A percentile compares a stretch with the other conserved stretches of the same genome.
phyloP scores from a whole-genome alignment of 1,140 invertebrate genomes.

The Hypothenemus hampei region DNA sequence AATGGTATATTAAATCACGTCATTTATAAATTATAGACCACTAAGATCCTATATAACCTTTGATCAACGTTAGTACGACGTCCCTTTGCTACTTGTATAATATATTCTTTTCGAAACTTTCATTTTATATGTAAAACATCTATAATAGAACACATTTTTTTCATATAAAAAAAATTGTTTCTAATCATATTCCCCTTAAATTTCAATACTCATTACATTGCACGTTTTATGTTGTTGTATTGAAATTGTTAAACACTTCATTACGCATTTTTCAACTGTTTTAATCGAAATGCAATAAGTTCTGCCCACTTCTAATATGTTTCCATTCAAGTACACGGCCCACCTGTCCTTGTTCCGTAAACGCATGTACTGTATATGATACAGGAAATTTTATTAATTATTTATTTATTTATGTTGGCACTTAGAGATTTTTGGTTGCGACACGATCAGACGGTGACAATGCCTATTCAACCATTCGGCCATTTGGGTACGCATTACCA shows the following conservation, averaged over 20 bases:
- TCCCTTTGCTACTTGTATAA: too few species aligned
- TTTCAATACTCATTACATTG: background rate
- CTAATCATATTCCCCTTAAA: too few species aligned
- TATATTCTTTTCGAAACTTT: too few species aligned
- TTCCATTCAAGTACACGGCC: conserved; percentile 9
- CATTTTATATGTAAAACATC: too few species aligned
- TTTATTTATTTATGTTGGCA: conserved; percentile 12
- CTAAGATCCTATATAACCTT: too few species aligned
- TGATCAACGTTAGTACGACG: too few species aligned
- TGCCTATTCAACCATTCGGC: background rate
- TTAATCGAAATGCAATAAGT: conserved; percentile 5
- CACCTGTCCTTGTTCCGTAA: conserved; percentile 8
- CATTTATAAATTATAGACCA: too few species aligned
- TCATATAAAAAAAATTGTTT: background rate
- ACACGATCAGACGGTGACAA: background rate
- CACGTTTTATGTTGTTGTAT: background rate
- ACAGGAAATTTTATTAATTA: conserved; percentile 9
- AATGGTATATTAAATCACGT: too few species aligned
- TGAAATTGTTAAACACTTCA: background rate
- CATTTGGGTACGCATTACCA: background rate
- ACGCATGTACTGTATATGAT: too few species aligned
- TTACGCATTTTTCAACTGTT: conserved; percentile 1
- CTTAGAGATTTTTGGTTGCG: conserved; percentile 3
- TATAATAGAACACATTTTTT: background rate
- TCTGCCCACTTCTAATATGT: conserved; percentile 4